These are phyloP conservation scores for Lutjanus campechanus DNA, from an alignment of 2,797 vertebrate genomes.

Conservation along the genomic window DNA sequence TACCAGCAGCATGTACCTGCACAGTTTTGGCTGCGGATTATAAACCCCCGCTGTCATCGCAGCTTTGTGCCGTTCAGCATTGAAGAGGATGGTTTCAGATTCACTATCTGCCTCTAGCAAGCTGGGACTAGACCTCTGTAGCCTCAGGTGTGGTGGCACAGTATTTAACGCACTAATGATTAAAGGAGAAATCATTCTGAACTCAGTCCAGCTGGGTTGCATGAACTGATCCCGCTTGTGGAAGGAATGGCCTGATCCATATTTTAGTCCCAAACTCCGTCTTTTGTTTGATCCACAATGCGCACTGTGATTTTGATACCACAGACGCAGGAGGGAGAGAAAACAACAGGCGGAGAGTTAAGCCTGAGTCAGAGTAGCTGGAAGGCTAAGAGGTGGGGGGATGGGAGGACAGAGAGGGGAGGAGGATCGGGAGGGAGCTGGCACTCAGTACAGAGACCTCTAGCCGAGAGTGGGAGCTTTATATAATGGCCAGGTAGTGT, in stretches of 20 bases:
- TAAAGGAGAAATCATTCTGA: constrained; percentile 42
- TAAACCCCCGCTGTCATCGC: constrained; percentile 29
- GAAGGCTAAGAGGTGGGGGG: constrained; percentile 84
- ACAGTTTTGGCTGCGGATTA: constrained; percentile 46
- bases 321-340: constrained; percentile 71
- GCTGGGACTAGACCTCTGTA: constrained; percentile 54
- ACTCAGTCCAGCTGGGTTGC: constrained; percentile 35
- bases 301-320: constrained; percentile 60
- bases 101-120: constrained; percentile 47
- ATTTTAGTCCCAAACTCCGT: constrained; percentile 44
- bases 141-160: constrained; percentile 64
- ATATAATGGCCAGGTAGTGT: constrained; percentile 84
- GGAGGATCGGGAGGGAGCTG: constrained; percentile 75
- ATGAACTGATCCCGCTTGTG: constrained; percentile 2
- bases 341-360: constrained; percentile 84
- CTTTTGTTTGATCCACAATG: constrained; percentile 66
- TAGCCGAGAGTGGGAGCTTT: constrained; percentile 79
- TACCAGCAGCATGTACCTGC: constrained; percentile 43
- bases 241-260: constrained; percentile 28
- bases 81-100: constrained; percentile 45
- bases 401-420: constrained; percentile 76
- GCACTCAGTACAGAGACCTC: constrained; percentile 77
- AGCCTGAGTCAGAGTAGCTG: constrained; percentile 85
- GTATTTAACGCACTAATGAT: constrained; percentile 45
- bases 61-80: constrained; percentile 34